phyloP scores from a whole-genome alignment of 2,113 vertebrate species.

The Ariopsis seemanni region DNA sequence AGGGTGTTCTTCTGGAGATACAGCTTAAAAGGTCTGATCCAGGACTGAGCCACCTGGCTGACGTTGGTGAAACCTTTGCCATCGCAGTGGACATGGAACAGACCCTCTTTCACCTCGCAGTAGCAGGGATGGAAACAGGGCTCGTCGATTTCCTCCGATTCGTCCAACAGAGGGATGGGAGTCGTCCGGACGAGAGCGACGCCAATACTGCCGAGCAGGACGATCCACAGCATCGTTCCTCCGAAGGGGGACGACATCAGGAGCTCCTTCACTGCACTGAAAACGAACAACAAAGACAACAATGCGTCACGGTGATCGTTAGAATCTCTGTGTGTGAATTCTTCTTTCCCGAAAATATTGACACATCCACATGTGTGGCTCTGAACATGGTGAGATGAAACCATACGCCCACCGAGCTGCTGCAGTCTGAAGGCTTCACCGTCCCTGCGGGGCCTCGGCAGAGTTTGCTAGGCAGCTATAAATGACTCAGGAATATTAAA shows the following conservation, averaged over 20 bases:
- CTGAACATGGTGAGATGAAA: not conserved
- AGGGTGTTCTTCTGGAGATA: constrained; percentile 98
- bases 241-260: constrained; percentile 70
- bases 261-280: constrained; percentile 70
- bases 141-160: constrained; percentile 95
- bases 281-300: constrained; percentile 27
- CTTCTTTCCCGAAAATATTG: not conserved
- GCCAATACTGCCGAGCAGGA: constrained; percentile 90
- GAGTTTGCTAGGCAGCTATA: constrained; percentile 44
- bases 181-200: constrained; percentile 90
- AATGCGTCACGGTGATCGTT: not conserved
- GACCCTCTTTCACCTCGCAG: constrained; percentile 97
- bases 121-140: constrained; percentile 96
- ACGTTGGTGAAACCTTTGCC: constrained; percentile 97
- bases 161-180: constrained; percentile 92
- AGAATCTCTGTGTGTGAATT: not conserved
- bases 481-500: constrained; percentile 51
- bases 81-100: constrained; percentile 98
- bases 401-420: constrained; percentile 11
- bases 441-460: constrained; percentile 22
- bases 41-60: constrained; percentile 95
- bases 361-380: not conserved
- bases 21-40: constrained; percentile 98
- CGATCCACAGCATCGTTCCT: constrained; percentile 94
- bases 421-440: constrained; percentile 40